These are phyloP conservation scores for Schizopygopsis pylzovi DNA, from an alignment of 2,797 vertebrate genomes.

Conservation along the genomic window DNA sequence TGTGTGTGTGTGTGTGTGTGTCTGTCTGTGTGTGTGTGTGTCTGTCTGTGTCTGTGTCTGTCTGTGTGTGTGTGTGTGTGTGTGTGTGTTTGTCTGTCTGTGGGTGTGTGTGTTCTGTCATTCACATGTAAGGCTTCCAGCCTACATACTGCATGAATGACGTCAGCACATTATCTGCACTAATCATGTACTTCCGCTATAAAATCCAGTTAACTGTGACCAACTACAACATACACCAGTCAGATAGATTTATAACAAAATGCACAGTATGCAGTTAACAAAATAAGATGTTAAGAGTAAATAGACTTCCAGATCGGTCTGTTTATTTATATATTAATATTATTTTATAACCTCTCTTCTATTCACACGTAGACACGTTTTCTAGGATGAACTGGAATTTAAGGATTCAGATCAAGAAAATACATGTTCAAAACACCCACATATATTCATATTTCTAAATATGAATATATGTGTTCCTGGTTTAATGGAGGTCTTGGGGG, in stretches of 20 bases:
- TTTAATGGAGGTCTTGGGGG: neutral
- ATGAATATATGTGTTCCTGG: no score
- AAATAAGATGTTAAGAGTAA: neutral
- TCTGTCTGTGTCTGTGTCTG: no score
- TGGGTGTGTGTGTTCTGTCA: neutral
- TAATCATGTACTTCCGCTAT: conserved; percentile 12
- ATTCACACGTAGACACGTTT: neutral
- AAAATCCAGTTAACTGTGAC: neutral
- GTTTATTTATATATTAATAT: neutral
- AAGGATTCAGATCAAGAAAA: neutral
- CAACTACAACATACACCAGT: neutral
- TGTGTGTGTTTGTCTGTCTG: no score
- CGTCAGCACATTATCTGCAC: neutral
- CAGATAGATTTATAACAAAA: neutral
- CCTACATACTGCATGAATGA: conserved; percentile 3
- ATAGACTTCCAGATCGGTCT: neutral
- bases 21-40: no score
- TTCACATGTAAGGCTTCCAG: neutral
- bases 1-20: no score
- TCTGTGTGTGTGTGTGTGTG: no score
- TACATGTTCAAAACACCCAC: neutral
- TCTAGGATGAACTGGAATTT: neutral
- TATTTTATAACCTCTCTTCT: neutral
- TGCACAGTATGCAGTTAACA: no score
- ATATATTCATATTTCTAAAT: neutral